phyloP scores from a whole-genome alignment of 2,113 vertebrate species.

The Leiothrix lutea region DNA sequence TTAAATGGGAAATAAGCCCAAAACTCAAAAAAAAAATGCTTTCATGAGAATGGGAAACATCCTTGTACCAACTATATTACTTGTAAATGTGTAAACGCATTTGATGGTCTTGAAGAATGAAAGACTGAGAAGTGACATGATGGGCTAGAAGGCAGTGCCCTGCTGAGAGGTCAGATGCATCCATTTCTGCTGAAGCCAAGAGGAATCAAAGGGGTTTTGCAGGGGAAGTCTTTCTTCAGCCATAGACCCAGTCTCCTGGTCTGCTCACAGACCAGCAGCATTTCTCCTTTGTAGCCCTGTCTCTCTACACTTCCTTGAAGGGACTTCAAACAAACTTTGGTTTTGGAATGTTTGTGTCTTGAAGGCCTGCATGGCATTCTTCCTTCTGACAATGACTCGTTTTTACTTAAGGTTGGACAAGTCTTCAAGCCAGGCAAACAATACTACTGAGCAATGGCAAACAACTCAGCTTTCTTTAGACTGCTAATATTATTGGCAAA shows the following conservation, averaged over 20 bases:
- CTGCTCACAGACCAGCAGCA: not conserved
- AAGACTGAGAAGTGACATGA: not conserved
- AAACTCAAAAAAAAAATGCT: not conserved
- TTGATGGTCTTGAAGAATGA: not conserved
- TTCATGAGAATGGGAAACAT: not conserved
- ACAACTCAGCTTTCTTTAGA: not conserved
- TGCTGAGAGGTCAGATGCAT: not conserved
- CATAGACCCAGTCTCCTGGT: not conserved
- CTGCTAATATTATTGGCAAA: not conserved
- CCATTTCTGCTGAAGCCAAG: not conserved
- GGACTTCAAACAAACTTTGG: not conserved
- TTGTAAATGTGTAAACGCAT: accelerated
- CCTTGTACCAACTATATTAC: not conserved
- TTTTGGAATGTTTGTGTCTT: not conserved
- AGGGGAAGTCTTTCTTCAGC: not conserved
- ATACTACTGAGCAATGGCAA: not conserved
- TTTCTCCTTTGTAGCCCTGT: not conserved
- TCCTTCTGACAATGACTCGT: not conserved
- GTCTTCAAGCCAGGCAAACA: not conserved
- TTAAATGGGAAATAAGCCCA: not conserved
- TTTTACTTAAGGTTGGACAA: not conserved
- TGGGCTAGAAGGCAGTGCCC: not conserved
- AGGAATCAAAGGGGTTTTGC: not conserved
- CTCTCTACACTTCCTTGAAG: not conserved
- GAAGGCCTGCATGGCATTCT: not conserved